These are phyloP conservation scores for Nesogale talazaci DNA, from an alignment of 2,113 vertebrate species.

Conservation along the genomic window DNA sequence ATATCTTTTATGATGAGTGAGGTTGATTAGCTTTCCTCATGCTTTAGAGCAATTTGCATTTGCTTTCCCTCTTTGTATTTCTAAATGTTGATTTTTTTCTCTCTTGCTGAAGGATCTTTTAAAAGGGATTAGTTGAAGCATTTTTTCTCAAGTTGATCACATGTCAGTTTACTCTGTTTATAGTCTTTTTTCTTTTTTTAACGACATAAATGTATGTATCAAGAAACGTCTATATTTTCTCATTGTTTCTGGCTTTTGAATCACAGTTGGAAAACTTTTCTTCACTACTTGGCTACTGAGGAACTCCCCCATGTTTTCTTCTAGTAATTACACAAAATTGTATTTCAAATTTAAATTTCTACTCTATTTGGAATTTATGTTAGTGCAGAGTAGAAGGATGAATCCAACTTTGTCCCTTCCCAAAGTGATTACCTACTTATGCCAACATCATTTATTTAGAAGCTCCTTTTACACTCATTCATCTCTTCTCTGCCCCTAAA, in stretches of 20 bases:
- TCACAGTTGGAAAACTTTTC: neutral
- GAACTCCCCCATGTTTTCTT: neutral
- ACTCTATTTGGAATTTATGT: neutral
- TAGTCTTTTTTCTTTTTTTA: neutral
- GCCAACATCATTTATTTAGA: neutral
- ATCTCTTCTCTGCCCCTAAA: neutral
- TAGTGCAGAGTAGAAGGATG: neutral
- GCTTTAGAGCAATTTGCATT: neutral
- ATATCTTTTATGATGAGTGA: neutral
- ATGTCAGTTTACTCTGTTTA: constrained; percentile 4
- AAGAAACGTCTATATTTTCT: neutral
- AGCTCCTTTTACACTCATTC: neutral
- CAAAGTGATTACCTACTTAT: neutral
- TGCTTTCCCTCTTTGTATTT: neutral
- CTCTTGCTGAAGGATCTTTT: neutral
- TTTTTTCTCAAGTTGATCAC: neutral
- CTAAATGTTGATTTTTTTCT: neutral
- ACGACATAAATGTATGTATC: neutral
- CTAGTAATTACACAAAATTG: neutral
- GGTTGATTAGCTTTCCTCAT: neutral
- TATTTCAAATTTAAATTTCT: neutral
- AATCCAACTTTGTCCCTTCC: neutral
- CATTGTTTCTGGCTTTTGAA: neutral
- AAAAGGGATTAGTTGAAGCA: neutral
- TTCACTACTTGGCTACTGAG: neutral